Evolutionary conservation across 2,797 vertebrate genomes (phyloP).

Genomic region (Margarornis squamiger): DNA sequence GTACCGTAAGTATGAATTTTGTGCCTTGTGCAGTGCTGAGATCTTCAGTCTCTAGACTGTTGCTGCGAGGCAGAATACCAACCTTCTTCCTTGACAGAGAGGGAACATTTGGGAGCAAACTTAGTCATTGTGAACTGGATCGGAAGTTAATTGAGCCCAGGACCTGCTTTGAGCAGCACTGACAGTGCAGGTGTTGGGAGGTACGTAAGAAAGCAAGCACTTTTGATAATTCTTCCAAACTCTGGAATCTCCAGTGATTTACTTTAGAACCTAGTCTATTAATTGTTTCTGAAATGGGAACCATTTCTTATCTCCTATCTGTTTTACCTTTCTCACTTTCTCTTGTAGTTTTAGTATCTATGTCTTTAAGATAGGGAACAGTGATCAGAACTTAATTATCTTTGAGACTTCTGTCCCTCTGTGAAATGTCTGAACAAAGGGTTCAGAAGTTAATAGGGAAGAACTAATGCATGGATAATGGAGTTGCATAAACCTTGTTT

Average conservation of each 20-base stretch:
- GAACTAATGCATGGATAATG: conserved; percentile 18
- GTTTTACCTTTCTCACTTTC: background rate
- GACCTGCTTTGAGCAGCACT: background rate
- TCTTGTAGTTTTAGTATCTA: background rate
- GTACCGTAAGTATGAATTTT: fast-evolving
- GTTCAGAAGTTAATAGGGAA: conserved; percentile 35
- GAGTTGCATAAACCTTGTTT: conserved; percentile 6
- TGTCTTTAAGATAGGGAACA: background rate
- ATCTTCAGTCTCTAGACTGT: background rate
- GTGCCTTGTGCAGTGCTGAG: background rate
- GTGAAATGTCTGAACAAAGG: conserved; percentile 13
- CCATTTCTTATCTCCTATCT: background rate
- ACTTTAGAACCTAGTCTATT: background rate
- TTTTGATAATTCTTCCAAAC: background rate
- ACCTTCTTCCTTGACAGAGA: background rate
- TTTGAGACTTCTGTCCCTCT: conserved; percentile 40
- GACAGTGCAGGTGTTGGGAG: background rate
- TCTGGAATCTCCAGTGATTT: background rate
- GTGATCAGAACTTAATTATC: conserved; percentile 43
- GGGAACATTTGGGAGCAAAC: background rate
- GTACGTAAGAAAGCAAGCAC: background rate
- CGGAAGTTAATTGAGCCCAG: background rate
- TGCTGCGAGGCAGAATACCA: background rate
- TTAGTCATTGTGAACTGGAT: background rate
- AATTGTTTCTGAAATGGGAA: conserved; percentile 13